Base-by-base conservation (phyloP, 2,888 invertebrate genomes). In the Ctenicera cuprea region DNA sequence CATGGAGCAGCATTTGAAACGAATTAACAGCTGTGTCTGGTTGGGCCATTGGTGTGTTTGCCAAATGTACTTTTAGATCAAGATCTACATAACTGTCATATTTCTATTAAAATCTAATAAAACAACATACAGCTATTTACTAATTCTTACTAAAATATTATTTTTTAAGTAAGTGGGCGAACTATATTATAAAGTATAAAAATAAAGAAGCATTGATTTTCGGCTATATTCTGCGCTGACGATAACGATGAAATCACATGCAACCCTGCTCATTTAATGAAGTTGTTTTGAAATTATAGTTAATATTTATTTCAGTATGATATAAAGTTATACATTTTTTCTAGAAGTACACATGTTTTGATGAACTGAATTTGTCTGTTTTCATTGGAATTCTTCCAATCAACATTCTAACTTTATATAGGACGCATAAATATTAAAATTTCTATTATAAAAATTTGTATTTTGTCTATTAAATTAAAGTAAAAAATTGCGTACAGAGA, bases 31-130 rank as follows among this genome's bases (percentile, higher is more conserved):
- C 52, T 52, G 52, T n/a, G 26, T 12, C 3, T 22, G 52, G 26
- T 4, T 45, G 45, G 33, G 26, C 57, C 33, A 30, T 11, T n/a
- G 37, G n/a, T 14, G 9, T 20, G 14, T 14, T 16, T 59, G 59
- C 59, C 59, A 59, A 59, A 14, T 38, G n/a, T 59, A 12, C n/a
- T 38, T 59, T 59, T 59, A 59, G 59, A 59, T 12, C 38, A 59
- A 33, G 33, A 33, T 33, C 33, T 33, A 12, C 38, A 38, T 20
- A 20, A 18, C 5, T 59, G 14, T 38, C 20, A 20, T 16, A 41
- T 16, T 38, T 59, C 38, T 59, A 18, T 14, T 59, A 20, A 7
- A 12, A 7, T n/a, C 11, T 7, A 59, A 37, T 59, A 59, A 57
- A 8, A 14, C 12, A 26, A 5, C 2, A 3, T 3, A 26, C 26